phyloP scores from a whole-genome alignment of 1,140 invertebrate genomes.

The Hypothenemus hampei region DNA sequence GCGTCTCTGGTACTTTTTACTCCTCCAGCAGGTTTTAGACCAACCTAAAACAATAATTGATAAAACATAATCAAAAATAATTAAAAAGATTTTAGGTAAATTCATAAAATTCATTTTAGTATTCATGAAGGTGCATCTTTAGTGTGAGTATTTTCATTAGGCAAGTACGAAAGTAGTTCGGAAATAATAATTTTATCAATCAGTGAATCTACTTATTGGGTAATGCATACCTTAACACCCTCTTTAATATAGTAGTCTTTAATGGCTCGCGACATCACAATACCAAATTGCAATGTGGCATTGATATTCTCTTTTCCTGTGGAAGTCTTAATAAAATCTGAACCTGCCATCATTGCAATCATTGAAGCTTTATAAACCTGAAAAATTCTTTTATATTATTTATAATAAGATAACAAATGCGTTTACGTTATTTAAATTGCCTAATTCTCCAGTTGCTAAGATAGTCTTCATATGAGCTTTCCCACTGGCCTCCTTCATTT shows the following conservation, averaged over 20 bases:
- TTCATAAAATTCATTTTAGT: too few species aligned
- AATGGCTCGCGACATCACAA: slow-evolving; percentile 94
- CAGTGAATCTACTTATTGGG: too few species aligned
- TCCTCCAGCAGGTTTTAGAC: slow-evolving; percentile 96
- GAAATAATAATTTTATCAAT: too few species aligned
- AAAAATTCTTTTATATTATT: slow-evolving; percentile 5
- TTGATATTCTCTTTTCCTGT: slow-evolving; percentile 97
- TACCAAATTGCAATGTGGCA: slow-evolving; percentile 84
- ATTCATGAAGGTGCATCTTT: too few species aligned
- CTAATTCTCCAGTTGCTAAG: slow-evolving; percentile 88
- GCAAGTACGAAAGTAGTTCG: too few species aligned
- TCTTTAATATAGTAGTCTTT: slow-evolving; percentile 70
- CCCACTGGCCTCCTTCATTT: slow-evolving; percentile 73
- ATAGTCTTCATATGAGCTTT: slow-evolving; percentile 89
- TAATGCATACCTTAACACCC: slow-evolving; percentile 70
- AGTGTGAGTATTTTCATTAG: too few species aligned
- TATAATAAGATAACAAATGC: not conserved
- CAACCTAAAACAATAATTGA: slow-evolving; percentile 74
- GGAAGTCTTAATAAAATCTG: slow-evolving; percentile 98
- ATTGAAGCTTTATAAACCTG: slow-evolving; percentile 84
- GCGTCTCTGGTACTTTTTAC: slow-evolving; percentile 84
- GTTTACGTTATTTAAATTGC: slow-evolving; percentile 70
- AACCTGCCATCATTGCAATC: slow-evolving; percentile 90
- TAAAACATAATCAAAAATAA: too few species aligned
- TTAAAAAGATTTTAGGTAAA: too few species aligned